Percentiles rank a stretch among this genome's conserved stretches.
phyloP scores from a whole-genome alignment of 2,797 vertebrate species.

The Monodelphis domestica region DNA sequence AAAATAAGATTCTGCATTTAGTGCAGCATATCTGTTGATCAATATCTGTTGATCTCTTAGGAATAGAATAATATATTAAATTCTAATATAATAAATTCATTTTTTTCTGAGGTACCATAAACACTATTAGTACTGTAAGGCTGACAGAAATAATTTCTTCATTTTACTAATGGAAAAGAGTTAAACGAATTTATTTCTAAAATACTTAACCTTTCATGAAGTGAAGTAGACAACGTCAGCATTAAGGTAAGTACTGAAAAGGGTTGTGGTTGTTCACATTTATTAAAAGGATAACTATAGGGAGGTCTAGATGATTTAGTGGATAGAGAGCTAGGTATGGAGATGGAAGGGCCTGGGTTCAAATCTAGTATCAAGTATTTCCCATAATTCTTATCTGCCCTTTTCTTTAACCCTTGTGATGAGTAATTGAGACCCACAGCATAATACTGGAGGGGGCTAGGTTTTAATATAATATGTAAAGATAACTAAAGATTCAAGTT shows the following conservation, averaged over 20 bases:
- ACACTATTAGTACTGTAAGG: background rate
- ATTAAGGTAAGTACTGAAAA: constrained; percentile 39
- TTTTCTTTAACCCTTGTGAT: background rate
- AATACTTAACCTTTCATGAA: constrained; percentile 46
- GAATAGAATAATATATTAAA: background rate
- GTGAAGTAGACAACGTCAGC: constrained; percentile 7
- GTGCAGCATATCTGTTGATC: constrained; percentile 3
- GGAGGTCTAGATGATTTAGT: too few relatives aligned
- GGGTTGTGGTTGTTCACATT: background rate
- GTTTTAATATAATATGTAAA: background rate
- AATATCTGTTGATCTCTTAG: background rate
- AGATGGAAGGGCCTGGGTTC: too few relatives aligned
- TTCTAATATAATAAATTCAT: background rate
- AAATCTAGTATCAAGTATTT: too few relatives aligned
- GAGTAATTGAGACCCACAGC: background rate
- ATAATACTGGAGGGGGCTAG: background rate
- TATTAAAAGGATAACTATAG: background rate
- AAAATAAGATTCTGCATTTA: constrained; percentile 15
- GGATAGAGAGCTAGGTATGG: too few relatives aligned
- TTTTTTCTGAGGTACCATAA: constrained; percentile 33
- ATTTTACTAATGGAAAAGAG: constrained; percentile 51
- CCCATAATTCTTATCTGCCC: background rate
- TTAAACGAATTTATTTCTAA: constrained; percentile 30
- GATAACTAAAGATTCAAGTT: background rate
- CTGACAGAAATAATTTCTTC: constrained; percentile 2